Conservation (phyloP, 1,140 invertebrate species). For the Drosophila trapezifrons region DNA sequence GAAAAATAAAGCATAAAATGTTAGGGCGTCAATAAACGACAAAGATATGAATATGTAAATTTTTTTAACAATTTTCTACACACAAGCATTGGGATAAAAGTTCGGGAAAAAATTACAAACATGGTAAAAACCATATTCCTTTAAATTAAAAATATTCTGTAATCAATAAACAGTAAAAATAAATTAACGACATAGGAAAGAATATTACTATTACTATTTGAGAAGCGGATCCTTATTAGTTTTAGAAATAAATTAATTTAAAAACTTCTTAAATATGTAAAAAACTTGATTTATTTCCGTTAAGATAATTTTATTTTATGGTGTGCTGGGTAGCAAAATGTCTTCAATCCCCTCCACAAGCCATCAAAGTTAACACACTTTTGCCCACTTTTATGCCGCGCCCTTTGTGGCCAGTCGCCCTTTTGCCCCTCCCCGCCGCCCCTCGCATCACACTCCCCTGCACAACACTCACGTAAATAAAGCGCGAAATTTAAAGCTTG, state of each 20-base stretch:
- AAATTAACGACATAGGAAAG: too few relatives aligned
- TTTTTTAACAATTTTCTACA: too few relatives aligned
- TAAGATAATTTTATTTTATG: too few relatives aligned
- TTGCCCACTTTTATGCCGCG: slow-evolving; percentile 29
- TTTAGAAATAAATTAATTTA: not conserved
- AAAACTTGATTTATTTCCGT: not conserved
- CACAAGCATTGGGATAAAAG: too few relatives aligned
- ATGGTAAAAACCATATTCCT: not conserved
- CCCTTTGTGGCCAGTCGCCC: slow-evolving; percentile 18
- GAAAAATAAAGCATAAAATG: not conserved
- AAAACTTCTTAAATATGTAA: not conserved
- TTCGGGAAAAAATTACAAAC: too few relatives aligned
- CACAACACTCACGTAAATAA: slow-evolving; percentile 72
- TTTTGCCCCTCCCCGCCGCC: not conserved
- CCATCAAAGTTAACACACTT: slow-evolving; percentile 41
- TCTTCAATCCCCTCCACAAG: not conserved
- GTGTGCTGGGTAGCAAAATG: slow-evolving; percentile 3
- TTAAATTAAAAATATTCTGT: not conserved
- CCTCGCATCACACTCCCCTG: not conserved
- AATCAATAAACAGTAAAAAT: too few relatives aligned
- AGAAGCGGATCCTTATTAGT: too few relatives aligned
- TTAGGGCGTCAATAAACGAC: not conserved
- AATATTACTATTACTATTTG: too few relatives aligned
- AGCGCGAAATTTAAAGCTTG: slow-evolving; percentile 80
- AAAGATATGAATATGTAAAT: not conserved